Conservation (phyloP, 2,888 invertebrate genomes). For the Hyalella azteca region DNA sequence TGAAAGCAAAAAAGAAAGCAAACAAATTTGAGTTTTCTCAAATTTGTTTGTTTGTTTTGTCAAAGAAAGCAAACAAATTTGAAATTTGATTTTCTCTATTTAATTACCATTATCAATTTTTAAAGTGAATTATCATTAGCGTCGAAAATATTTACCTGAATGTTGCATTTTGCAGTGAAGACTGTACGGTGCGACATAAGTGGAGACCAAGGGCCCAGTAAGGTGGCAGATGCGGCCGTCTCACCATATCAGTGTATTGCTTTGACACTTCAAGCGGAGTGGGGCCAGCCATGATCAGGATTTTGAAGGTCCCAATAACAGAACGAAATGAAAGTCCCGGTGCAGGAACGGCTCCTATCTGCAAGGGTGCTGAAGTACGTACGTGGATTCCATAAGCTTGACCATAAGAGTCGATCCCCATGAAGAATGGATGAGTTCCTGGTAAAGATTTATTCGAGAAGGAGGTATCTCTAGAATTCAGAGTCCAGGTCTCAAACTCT, state of each 20-base stretch:
- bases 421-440: slow-evolving; percentile 51
- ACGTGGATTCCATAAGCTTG: slow-evolving; percentile 47
- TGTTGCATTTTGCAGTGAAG: background rate
- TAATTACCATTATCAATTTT: too few species aligned
- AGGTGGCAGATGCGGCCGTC: slow-evolving; percentile 49
- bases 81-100: too few species aligned
- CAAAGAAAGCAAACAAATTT: too few species aligned
- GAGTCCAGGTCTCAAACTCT: slow-evolving; percentile 26
- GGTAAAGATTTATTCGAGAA: background rate
- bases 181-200: slow-evolving; percentile 68
- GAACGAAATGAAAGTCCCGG: slow-evolving; percentile 45
- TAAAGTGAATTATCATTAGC: too few species aligned
- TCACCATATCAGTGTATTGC: slow-evolving; percentile 51
- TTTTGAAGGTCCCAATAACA: slow-evolving; percentile 34
- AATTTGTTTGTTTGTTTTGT: too few species aligned
- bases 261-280: slow-evolving; percentile 42
- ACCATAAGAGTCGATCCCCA: slow-evolving; percentile 47
- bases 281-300: slow-evolving; percentile 50
- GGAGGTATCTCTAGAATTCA: background rate
- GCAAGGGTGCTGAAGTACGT: slow-evolving; percentile 50
- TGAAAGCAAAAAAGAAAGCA: too few species aligned
- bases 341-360: slow-evolving; percentile 44
- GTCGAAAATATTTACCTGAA: background rate
- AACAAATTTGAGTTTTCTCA: too few species aligned
- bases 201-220: slow-evolving; percentile 91